These are phyloP conservation scores for Champsocephalus gunnari DNA, from an alignment of 2,797 vertebrate species.

Conservation along the genomic window DNA sequence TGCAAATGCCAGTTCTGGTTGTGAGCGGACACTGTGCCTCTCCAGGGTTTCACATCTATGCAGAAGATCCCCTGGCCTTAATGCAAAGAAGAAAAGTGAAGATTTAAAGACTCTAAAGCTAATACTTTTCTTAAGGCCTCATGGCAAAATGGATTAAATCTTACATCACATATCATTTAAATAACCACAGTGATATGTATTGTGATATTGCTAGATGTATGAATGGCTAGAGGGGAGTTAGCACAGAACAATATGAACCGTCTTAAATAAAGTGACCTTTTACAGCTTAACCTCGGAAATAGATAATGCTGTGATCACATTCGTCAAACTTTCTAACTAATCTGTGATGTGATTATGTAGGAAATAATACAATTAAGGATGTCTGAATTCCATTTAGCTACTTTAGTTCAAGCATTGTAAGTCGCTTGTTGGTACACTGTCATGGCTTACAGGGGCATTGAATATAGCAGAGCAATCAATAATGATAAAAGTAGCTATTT, in stretches of 20 bases:
- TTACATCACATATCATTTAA: background rate
- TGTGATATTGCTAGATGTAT: background rate
- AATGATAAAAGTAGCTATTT: background rate
- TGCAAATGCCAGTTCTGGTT: slow-evolving; percentile 78
- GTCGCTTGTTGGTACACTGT: background rate
- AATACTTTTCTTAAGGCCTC: background rate
- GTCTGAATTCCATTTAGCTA: background rate
- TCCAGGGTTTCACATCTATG: slow-evolving; percentile 83
- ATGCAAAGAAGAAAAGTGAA: background rate
- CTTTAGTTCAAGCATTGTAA: background rate
- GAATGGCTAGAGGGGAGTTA: background rate
- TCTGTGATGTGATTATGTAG: background rate
- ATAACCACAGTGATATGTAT: background rate
- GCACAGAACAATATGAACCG: background rate
- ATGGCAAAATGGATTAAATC: background rate
- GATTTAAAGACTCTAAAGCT: background rate
- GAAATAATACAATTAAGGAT: background rate
- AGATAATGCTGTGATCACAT: background rate
- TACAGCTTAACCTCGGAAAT: background rate
- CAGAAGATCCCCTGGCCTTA: slow-evolving; percentile 84
- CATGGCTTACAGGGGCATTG: background rate
- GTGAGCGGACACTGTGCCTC: slow-evolving; percentile 70
- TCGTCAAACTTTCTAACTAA: background rate
- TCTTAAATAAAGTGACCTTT: background rate
- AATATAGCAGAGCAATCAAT: background rate